Percentiles rank a stretch among this genome's conserved stretches.
Conservation (phyloP, 1,140 invertebrate genomes). For the Papilio dardanus region DNA sequence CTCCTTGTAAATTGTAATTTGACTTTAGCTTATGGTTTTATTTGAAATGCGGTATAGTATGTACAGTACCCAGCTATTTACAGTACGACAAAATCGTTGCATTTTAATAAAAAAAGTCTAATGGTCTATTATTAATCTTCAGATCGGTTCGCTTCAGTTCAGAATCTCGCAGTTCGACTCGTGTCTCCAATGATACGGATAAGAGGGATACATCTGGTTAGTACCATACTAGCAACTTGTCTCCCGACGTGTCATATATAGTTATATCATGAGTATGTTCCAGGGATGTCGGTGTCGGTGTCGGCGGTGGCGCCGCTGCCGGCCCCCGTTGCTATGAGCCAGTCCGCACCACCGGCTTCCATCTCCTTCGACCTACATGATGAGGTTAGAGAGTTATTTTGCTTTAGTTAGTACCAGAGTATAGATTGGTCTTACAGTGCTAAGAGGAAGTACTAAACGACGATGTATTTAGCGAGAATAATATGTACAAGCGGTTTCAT, state of each 20-base stretch:
- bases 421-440: no score
- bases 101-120: no score
- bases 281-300: slow-evolving; percentile 72
- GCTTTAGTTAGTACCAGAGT: no score
- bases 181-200: slow-evolving; percentile 61
- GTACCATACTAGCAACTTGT: background rate
- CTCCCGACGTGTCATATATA: background rate
- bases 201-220: slow-evolving; percentile 69
- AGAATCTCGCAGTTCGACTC: slow-evolving; percentile 69
- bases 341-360: slow-evolving; percentile 63
- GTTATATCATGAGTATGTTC: slow-evolving; percentile 36
- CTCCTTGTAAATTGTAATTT: no score
- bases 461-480: no score
- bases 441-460: no score
- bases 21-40: no score
- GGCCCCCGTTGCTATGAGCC: slow-evolving; percentile 63
- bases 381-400: slow-evolving; percentile 56
- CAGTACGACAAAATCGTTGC: no score
- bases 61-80: no score
- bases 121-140: slow-evolving; percentile 42
- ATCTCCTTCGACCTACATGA: slow-evolving; percentile 59
- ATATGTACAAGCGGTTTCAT: no score
- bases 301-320: slow-evolving; percentile 61
- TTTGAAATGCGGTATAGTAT: no score
- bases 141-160: slow-evolving; percentile 80